Percentiles rank a stretch among this genome's conserved stretches.
Evolutionary conservation across 2,888 invertebrate species (phyloP).

Genomic region (Ennomos erosarius): DNA sequence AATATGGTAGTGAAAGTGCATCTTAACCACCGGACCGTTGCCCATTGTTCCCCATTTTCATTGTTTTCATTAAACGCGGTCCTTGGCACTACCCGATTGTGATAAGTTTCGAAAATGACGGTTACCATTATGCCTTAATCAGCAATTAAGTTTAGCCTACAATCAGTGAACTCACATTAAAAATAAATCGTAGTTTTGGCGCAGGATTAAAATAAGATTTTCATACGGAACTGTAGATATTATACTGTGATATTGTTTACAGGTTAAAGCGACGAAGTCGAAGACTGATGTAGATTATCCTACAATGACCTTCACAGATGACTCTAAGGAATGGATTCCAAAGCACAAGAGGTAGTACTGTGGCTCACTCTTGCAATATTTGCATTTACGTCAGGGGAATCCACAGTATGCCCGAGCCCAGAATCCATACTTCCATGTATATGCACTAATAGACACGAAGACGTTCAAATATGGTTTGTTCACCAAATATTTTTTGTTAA

Average conservation of each 20-base stretch:
- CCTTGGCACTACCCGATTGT: constrained; percentile 70
- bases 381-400: constrained; percentile 51
- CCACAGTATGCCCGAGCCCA: constrained; percentile 88
- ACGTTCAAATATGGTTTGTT: constrained; percentile 92
- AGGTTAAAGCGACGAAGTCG: constrained; percentile 13
- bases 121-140: constrained; percentile 20
- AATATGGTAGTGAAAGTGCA: constrained; percentile 81
- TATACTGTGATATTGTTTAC: constrained; percentile 10
- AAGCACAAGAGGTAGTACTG: constrained; percentile 61
- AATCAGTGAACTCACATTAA: not conserved
- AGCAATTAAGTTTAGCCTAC: constrained; percentile 11
- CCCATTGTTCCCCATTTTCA: constrained; percentile 75
- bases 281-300: constrained; percentile 48
- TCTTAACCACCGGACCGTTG: constrained; percentile 70
- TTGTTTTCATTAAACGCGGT: constrained; percentile 73
- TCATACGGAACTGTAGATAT: not conserved
- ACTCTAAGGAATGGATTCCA: constrained; percentile 72
- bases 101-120: constrained; percentile 29
- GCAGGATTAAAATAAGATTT: too few species aligned
- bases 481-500: not conserved
- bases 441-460: constrained; percentile 90
- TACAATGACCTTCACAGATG: constrained; percentile 73
- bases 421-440: constrained; percentile 93
- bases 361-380: constrained; percentile 62
- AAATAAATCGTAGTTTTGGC: too few species aligned